These are phyloP conservation scores for Brachionus rotundiformis DNA, from an alignment of 1,140 invertebrate genomes.

Conservation along the genomic window DNA sequence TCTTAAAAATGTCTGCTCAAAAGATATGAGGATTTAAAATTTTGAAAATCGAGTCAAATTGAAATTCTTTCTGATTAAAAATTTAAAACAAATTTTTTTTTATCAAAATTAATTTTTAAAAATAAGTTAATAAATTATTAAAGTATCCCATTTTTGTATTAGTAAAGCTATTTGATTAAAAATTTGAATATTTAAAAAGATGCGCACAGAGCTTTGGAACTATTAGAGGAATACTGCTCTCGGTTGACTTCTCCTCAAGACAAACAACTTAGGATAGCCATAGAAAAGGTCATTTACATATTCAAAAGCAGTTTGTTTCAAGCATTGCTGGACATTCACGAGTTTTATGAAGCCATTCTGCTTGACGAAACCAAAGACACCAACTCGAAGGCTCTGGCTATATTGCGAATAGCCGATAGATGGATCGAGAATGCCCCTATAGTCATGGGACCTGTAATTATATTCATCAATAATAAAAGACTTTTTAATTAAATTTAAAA, in stretches of 20 bases:
- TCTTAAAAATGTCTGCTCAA: no score
- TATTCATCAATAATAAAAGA: not conserved
- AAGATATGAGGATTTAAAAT: no score
- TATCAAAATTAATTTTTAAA: no score
- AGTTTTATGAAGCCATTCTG: slow-evolving; percentile 94
- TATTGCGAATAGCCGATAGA: slow-evolving; percentile 89
- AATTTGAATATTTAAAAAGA: slow-evolving; percentile 36
- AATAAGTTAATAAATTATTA: no score
- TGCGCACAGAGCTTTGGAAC: slow-evolving; percentile 90
- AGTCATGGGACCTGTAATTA: slow-evolving; percentile 18
- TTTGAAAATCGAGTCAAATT: no score
- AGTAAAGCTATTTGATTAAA: no score
- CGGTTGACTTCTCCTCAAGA: slow-evolving; percentile 87
- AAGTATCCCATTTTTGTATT: no score
- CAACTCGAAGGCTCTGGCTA: slow-evolving; percentile 91
- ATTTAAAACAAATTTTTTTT: no score
- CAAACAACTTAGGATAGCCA: slow-evolving; percentile 86
- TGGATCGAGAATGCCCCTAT: slow-evolving; percentile 69
- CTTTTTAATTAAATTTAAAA: not conserved
- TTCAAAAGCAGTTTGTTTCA: slow-evolving; percentile 96
- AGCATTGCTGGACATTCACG: slow-evolving; percentile 94
- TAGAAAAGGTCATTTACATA: slow-evolving; percentile 93
- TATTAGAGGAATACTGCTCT: slow-evolving; percentile 93
- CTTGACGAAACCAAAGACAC: slow-evolving; percentile 90
- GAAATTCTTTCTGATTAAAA: no score